phyloP scores from a whole-genome alignment of 2,797 vertebrate species.

The Capromys pilorides region DNA sequence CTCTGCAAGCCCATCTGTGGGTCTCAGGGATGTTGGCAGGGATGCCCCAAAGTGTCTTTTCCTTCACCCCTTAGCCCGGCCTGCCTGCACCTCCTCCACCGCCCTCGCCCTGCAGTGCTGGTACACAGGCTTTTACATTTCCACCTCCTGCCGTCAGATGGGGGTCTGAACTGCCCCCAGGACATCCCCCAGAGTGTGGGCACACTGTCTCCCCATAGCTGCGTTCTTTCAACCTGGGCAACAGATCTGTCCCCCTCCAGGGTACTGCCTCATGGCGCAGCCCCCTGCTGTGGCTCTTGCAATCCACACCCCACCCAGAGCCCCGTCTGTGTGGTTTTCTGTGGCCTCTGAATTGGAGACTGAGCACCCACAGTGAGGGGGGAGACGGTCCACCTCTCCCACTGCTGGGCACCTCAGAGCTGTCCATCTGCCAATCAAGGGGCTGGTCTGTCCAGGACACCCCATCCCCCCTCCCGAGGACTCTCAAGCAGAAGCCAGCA shows the following conservation, averaged over 20 bases:
- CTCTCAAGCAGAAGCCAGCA: background rate
- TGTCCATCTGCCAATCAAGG: background rate
- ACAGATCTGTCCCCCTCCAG: background rate
- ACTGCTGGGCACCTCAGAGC: accelerated
- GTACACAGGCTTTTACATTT: background rate
- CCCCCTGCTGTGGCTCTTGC: background rate
- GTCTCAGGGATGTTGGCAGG: background rate
- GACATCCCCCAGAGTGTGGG: background rate
- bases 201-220: background rate
- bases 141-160: background rate
- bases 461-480: background rate
- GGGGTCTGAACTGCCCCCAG: background rate
- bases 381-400: no score
- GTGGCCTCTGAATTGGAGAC: background rate
- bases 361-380: background rate
- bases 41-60: background rate
- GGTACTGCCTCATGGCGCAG: background rate
- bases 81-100: background rate
- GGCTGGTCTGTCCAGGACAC: background rate
- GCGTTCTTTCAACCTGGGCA: background rate
- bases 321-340: background rate
- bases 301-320: background rate
- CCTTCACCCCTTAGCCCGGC: background rate
- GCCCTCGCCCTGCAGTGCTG: background rate
- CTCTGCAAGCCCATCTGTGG: background rate